Evolutionary conservation across 2,797 vertebrate species (phyloP).

Genomic region (Myoxocephalus aenaeus): DNA sequence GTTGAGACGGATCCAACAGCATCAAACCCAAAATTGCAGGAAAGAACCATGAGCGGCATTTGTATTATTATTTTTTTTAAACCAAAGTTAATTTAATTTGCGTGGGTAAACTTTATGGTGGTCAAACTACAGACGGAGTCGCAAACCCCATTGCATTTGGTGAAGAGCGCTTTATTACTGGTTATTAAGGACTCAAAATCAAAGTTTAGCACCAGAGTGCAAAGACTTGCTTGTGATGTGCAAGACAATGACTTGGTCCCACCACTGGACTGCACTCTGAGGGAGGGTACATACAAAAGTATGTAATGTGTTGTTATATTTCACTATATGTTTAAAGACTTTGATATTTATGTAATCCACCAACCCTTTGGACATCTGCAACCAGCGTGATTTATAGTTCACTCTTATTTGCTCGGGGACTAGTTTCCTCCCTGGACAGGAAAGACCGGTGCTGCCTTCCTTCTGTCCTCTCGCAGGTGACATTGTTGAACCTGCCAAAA

Average conservation of each 20-base stretch:
- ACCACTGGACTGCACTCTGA: neutral
- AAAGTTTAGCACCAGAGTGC: neutral
- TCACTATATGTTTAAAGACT: neutral
- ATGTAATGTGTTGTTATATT: neutral
- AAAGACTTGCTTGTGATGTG: neutral
- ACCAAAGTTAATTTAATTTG: neutral
- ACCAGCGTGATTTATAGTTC: conserved; percentile 17
- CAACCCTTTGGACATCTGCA: neutral
- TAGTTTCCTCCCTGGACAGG: conserved; percentile 40
- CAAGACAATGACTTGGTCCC: too few relatives aligned
- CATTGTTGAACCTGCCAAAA: conserved; percentile 5
- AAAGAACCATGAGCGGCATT: neutral
- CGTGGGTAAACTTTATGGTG: neutral
- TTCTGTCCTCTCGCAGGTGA: conserved; percentile 4
- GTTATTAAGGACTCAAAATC: neutral
- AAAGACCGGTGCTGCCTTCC: conserved; percentile 28
- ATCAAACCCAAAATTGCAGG: neutral
- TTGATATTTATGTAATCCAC: neutral
- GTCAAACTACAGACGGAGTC: neutral
- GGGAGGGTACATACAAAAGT: too few relatives aligned
- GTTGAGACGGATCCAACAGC: neutral
- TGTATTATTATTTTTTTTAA: neutral
- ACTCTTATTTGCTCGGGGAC: conserved; percentile 48
- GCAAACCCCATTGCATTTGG: neutral
- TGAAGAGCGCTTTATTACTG: neutral